phyloP scores from a whole-genome alignment of 2,113 vertebrate genomes.

The Hydrolagus affinis region DNA sequence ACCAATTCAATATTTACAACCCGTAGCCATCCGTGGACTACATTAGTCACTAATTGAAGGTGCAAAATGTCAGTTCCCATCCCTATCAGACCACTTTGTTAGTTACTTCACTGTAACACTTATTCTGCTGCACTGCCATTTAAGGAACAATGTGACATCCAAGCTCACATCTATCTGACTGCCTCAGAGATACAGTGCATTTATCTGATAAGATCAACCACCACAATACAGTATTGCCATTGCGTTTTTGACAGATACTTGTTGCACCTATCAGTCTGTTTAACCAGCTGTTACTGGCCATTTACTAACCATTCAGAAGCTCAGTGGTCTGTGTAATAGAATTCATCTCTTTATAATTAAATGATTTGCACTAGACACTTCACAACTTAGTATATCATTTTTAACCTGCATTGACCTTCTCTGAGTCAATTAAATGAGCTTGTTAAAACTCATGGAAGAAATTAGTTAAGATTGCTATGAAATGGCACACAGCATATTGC shows the following conservation, averaged over 20 bases:
- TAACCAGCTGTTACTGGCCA: background rate
- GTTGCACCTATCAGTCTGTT: background rate
- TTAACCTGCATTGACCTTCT: background rate
- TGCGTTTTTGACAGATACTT: too few relatives aligned
- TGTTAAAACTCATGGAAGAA: background rate
- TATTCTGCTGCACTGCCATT: background rate
- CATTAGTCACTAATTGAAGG: background rate
- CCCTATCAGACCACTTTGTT: background rate
- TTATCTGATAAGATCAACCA: too few relatives aligned
- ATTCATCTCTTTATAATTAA: background rate
- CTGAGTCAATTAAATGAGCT: constrained; percentile 11
- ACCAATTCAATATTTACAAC: background rate
- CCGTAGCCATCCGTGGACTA: background rate
- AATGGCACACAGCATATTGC: background rate
- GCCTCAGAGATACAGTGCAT: too few relatives aligned
- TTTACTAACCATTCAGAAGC: background rate
- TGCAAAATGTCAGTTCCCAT: background rate
- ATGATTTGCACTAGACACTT: background rate
- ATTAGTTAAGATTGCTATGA: background rate
- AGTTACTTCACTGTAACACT: background rate
- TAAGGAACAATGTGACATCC: background rate
- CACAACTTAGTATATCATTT: background rate
- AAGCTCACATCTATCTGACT: background rate
- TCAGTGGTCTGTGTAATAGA: background rate
- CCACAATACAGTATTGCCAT: background rate